Base-by-base conservation (phyloP, 2,797 vertebrate genomes). In the Ibycter americanus region DNA sequence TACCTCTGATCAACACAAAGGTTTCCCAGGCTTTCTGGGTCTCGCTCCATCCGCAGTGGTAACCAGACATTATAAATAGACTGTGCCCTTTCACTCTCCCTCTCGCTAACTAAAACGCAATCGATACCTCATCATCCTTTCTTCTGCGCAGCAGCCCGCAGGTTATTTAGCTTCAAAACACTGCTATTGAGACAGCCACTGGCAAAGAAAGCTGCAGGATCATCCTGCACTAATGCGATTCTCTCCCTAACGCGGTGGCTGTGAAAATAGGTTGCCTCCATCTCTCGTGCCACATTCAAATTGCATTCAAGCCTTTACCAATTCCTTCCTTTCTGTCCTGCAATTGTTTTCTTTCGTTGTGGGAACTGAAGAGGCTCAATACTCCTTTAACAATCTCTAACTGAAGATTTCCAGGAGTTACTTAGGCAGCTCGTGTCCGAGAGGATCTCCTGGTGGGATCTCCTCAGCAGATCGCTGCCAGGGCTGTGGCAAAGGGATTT, bases 41-140 rank as follows among this genome's bases (percentile, higher is more conserved):
- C 77, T 90, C 4, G 0, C 51, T 84, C 59, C 4, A 1, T 52
- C 83, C 5, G 3, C 2, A 11, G 38, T 51, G 71, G 76, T 47
- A 89, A 89, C n/a, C 63, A 90, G 66, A 71, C 32, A 46, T 87
- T 70, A 91, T 40, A 92, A 90, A 94, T 7, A 92, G 63, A 65
- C 51, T 72, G 68, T 4, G 18, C 46, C 55, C 73, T 95, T 79
- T 87, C 73, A 51, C 59, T 91, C 62, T 65, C 34, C 23, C 62
- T 90, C 66, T 84, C 1, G 0, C 74, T 84, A 66, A 49, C 77
- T 79, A 29, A 94, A 95, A 84, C 54, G 59, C 72, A 92, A 96
- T 97, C 91, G 29, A 94, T 96, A 95, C 40, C 79, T 93, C 92
- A 90, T 95, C 93, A 79, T 49, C 56, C 61, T 87, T 72, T n/a